Evolutionary conservation across 1,140 invertebrate species (phyloP).

Genomic region (Armadillidium nasatum): DNA sequence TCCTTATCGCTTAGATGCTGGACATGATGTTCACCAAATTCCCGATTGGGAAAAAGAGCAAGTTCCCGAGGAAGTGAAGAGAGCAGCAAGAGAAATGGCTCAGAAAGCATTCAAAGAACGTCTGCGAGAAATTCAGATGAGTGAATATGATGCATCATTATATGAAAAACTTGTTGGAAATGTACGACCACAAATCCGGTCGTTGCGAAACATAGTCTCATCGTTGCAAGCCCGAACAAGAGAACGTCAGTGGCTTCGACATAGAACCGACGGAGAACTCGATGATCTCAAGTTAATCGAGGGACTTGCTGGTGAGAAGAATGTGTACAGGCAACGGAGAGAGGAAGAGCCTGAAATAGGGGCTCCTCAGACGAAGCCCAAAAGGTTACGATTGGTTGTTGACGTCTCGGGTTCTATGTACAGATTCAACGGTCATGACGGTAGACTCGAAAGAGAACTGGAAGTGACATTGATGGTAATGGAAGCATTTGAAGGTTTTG

Average conservation of each 20-base stretch:
- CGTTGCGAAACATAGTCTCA: slow-evolving; percentile 58
- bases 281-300: slow-evolving; percentile 95
- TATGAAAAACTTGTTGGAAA: slow-evolving; percentile 76
- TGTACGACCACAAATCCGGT: slow-evolving; percentile 61
- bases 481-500: slow-evolving; percentile 86
- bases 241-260: slow-evolving; percentile 85
- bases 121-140: slow-evolving; percentile 90
- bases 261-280: slow-evolving; percentile 89
- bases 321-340: slow-evolving; percentile 75
- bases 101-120: slow-evolving; percentile 81
- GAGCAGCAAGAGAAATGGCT: slow-evolving; percentile 88
- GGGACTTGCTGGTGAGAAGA: slow-evolving; percentile 84
- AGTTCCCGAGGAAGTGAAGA: slow-evolving; percentile 80
- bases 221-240: slow-evolving; percentile 84
- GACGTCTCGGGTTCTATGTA: slow-evolving; percentile 97
- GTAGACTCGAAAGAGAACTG: slow-evolving; percentile 81
- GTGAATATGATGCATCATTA: slow-evolving; percentile 80
- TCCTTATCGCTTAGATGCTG: slow-evolving; percentile 84
- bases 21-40: slow-evolving; percentile 53
- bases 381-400: slow-evolving; percentile 78
- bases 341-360: slow-evolving; percentile 81
- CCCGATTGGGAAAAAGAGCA: slow-evolving; percentile 84
- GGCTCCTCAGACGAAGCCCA: slow-evolving; percentile 77
- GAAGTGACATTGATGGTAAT: slow-evolving; percentile 89
- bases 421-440: slow-evolving; percentile 89